Conservation (phyloP, 2,888 invertebrate species). For the Drosophila lutescens region DNA sequence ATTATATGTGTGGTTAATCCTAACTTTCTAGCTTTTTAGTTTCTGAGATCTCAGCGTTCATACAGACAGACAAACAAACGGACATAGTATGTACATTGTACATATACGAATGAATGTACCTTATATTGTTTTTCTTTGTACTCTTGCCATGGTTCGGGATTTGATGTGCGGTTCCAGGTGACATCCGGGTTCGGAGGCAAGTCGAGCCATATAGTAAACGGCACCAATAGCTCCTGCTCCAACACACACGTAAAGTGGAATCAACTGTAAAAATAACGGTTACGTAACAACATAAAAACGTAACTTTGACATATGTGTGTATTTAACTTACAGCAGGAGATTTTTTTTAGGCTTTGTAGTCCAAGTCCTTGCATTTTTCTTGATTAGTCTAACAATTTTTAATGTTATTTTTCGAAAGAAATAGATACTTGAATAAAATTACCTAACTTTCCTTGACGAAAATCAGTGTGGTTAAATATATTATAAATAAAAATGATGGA, state of each 20-base stretch:
- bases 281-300: slow-evolving; percentile 48
- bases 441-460: not conserved
- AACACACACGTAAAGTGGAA: slow-evolving; percentile 92
- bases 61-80: too few species aligned
- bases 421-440: not conserved
- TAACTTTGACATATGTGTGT: not conserved
- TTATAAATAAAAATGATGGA: not conserved
- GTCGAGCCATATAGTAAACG: slow-evolving; percentile 88
- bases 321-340: slow-evolving; percentile 89
- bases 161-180: slow-evolving; percentile 89
- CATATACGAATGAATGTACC: slow-evolving; percentile 85
- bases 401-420: not conserved
- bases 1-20: too few species aligned
- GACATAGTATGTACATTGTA: too few species aligned
- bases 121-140: slow-evolving; percentile 93
- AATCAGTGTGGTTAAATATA: not conserved
- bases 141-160: slow-evolving; percentile 92
- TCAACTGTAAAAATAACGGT: slow-evolving; percentile 86
- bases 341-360: slow-evolving; percentile 89
- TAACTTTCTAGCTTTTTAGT: too few species aligned
- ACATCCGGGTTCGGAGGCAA: slow-evolving; percentile 93
- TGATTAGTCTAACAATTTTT: not conserved
- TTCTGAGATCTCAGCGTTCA: too few species aligned
- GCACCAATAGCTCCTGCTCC: slow-evolving; percentile 89
- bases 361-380: slow-evolving; percentile 90